phyloP scores from a whole-genome alignment of 2,113 vertebrate genomes.

The Euleptes europaea region DNA sequence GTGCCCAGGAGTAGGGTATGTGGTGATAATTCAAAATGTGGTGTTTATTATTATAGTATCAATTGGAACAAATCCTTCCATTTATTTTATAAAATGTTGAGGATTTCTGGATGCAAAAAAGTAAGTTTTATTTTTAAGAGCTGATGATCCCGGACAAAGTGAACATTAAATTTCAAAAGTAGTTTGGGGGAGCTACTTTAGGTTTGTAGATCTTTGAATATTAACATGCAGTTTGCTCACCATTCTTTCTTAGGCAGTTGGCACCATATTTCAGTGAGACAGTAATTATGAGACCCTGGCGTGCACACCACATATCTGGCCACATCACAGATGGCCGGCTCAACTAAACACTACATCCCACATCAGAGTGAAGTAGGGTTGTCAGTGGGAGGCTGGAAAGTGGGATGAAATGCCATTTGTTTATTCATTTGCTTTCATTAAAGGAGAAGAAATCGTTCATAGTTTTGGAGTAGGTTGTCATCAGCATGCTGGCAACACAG shows the following conservation, averaged over 20 bases:
- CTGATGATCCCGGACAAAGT: background rate
- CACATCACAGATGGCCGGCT: slow-evolving; percentile 16
- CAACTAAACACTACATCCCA: background rate
- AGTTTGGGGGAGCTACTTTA: background rate
- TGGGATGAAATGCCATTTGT: slow-evolving; percentile 5
- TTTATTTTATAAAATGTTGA: too few relatives aligned
- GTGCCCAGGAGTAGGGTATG: too few relatives aligned
- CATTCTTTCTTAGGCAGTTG: background rate
- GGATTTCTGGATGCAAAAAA: too few relatives aligned
- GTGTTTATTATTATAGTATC: too few relatives aligned
- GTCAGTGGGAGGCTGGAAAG: slow-evolving; percentile 3
- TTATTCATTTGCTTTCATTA: slow-evolving; percentile 8
- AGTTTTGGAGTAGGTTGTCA: too few relatives aligned
- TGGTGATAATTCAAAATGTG: too few relatives aligned
- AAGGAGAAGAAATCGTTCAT: slow-evolving; percentile 9
- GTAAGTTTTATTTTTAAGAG: too few relatives aligned
- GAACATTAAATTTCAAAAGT: background rate
- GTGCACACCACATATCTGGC: background rate
- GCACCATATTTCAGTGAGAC: background rate
- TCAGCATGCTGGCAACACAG: too few relatives aligned
- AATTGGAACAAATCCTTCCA: too few relatives aligned
- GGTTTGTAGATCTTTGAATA: background rate
- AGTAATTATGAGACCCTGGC: background rate
- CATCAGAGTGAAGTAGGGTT: background rate
- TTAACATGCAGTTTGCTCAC: background rate